Conservation (phyloP, 2,888 invertebrate species). For the Rhingia campestris region DNA sequence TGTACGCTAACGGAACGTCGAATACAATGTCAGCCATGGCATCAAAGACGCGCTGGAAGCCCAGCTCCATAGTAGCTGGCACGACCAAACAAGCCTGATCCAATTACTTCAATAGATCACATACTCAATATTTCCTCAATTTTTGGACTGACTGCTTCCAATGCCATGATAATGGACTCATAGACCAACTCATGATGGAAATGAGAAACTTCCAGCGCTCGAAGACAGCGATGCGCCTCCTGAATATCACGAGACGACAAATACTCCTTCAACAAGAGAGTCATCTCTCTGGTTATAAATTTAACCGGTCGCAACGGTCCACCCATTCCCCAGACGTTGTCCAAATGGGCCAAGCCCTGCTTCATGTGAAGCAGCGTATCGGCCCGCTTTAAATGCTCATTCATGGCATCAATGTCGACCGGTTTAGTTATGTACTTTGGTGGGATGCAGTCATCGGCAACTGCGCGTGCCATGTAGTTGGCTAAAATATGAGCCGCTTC, state of each 20-base stretch:
- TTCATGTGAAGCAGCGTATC: conserved; percentile 88
- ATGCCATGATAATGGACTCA: conserved; percentile 92
- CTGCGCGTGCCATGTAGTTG: conserved; percentile 92
- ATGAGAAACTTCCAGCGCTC: conserved; percentile 96
- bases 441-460: conserved; percentile 96
- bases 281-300: conserved; percentile 93
- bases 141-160: conserved; percentile 91
- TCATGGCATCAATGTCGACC: conserved; percentile 84
- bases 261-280: conserved; percentile 93
- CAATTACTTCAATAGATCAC: conserved; percentile 90
- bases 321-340: conserved; percentile 97
- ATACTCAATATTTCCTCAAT: conserved; percentile 92
- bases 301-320: conserved; percentile 96
- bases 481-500: conserved; percentile 90
- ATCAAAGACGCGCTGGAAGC: conserved; percentile 93
- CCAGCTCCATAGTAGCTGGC: conserved; percentile 93
- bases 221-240: conserved; percentile 93
- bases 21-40: conserved; percentile 95
- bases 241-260: conserved; percentile 91
- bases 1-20: conserved; percentile 96
- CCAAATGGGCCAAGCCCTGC: conserved; percentile 92
- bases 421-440: conserved; percentile 90
- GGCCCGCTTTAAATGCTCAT: conserved; percentile 83
- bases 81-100: conserved; percentile 90
- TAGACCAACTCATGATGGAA: conserved; percentile 98